Evolutionary conservation across 2,113 vertebrate genomes (phyloP).

Genomic region (Apodemus sylvaticus): DNA sequence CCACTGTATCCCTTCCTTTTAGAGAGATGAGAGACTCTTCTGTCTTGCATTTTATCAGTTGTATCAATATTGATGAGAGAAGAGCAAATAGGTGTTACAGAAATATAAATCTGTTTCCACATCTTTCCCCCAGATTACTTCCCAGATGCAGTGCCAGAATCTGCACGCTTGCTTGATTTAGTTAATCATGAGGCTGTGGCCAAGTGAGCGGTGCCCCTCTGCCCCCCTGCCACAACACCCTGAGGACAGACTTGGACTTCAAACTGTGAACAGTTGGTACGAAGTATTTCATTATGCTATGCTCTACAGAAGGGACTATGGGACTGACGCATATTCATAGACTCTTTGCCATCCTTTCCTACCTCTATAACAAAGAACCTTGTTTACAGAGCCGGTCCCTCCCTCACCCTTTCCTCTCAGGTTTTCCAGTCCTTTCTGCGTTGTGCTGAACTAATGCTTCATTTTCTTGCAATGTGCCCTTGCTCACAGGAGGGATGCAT

Average conservation of each 20-base stretch:
- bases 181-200: not conserved
- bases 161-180: slow-evolving; percentile 47
- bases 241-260: slow-evolving; percentile 7
- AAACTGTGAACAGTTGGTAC: not conserved
- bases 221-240: not conserved
- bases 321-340: not conserved
- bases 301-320: not conserved
- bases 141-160: slow-evolving; percentile 58
- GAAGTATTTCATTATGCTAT: not conserved
- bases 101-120: slow-evolving; percentile 55
- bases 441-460: not conserved
- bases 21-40: slow-evolving; percentile 46
- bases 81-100: slow-evolving; percentile 36
- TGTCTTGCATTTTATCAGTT: slow-evolving; percentile 36
- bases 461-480: not conserved
- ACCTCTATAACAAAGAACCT: not conserved
- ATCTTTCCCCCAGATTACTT: not conserved
- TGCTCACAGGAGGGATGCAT: not conserved
- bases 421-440: not conserved
- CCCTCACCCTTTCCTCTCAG: not conserved
- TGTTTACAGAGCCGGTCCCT: not conserved
- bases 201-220: slow-evolving; percentile 3
- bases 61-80: slow-evolving; percentile 57
- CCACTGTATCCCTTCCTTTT: slow-evolving; percentile 8
- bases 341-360: not conserved